Percentiles rank a stretch among this genome's conserved stretches.
phyloP scores from a whole-genome alignment of 2,888 invertebrate genomes.

The Eupsilia transversa region DNA sequence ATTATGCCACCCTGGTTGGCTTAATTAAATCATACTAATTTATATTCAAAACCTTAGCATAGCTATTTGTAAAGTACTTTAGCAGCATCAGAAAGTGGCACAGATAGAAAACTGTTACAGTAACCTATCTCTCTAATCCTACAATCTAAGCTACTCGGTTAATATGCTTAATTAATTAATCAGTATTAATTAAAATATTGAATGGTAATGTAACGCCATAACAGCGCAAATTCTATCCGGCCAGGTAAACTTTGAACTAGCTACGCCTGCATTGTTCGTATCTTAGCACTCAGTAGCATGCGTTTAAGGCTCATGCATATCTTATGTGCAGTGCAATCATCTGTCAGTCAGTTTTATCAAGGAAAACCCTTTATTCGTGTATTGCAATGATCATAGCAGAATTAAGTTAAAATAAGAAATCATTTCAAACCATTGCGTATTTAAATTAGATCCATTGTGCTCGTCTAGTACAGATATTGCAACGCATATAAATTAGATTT shows the following conservation, averaged over 20 bases:
- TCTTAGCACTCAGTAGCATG: background rate
- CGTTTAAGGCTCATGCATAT: background rate
- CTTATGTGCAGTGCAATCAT: background rate
- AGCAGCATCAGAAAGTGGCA: too few species aligned
- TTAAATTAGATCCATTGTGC: constrained; percentile 38
- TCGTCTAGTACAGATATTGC: constrained; percentile 10
- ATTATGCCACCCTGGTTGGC: too few species aligned
- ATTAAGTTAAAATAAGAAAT: too few species aligned
- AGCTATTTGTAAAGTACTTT: too few species aligned
- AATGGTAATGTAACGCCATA: background rate
- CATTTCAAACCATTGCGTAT: background rate
- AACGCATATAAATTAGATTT: constrained; percentile 37
- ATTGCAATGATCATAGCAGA: too few species aligned
- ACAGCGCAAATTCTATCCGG: background rate
- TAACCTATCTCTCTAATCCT: too few species aligned
- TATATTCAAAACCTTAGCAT: too few species aligned
- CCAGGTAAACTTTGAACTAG: background rate
- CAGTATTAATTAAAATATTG: background rate
- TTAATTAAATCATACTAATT: too few species aligned
- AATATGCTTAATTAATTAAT: too few species aligned
- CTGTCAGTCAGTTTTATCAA: background rate
- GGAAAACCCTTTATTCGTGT: background rate
- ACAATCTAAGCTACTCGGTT: too few species aligned
- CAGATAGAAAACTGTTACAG: too few species aligned
- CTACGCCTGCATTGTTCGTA: background rate